Evolutionary conservation across 1,140 invertebrate species (phyloP), one percentile per base, ranked within the genome.

Genomic region (Polyergus mexicanus): DNA sequence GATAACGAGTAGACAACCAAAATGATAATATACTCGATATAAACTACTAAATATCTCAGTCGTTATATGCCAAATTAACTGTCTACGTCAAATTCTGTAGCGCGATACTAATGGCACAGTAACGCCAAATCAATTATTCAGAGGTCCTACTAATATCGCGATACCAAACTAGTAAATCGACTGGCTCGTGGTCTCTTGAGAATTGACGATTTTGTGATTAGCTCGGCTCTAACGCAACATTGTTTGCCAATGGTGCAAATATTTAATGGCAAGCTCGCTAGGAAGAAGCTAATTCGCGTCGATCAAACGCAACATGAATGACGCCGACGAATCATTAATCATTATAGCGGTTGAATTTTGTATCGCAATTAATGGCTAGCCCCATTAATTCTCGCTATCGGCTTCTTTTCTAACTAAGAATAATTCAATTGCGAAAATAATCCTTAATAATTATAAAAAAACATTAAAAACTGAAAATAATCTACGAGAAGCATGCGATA

Each of bases 61-160:
- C 89, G 89, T 93, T 91, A 92, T 91, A 87, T 93, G 93, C 92
- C 93, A 93, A 94, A 93, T 94, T 94, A 94, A 86, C 91, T 87
- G 90, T 91, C 90, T 90, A 91, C 91, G 93, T 92, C 92, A 93
- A 93, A 93, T 91, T 92, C 90, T 92, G 91, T 92, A 91, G 91
- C 90, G 74, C 69, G 92, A 92, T 92, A 92, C 92, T 91, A 93
- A 92, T 92, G 90, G 88, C 89, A 87, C 84, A 89, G 87, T 89
- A 89, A 91, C 91, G 86, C 88, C 78, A 75, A 74, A 93, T 93
- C 92, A 94, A 94, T 93, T 90, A 94, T 94, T 93, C 93, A 94
- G 86, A 91, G 84, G 90, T 88, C 86, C 74, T 85, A 86, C 80
- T 90, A 90, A 88, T 91, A 92, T 87, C 69, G 81, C 85, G 84